These are phyloP conservation scores for Acipenser ruthenus DNA, from an alignment of 2,797 vertebrate species.

Conservation along the genomic window DNA sequence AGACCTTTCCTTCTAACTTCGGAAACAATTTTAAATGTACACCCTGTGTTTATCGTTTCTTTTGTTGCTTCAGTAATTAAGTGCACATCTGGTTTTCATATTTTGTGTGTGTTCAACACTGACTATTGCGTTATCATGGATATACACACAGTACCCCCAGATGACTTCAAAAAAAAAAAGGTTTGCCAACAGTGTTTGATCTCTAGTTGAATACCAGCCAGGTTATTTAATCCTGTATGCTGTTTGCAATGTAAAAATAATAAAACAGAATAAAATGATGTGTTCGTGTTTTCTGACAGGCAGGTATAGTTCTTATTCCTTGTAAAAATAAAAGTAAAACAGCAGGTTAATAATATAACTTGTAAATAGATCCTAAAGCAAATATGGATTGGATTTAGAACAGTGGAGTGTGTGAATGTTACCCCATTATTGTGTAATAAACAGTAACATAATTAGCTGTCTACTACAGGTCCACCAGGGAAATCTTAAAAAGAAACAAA, in stretches of 20 bases:
- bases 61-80: conserved; percentile 31
- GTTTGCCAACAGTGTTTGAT: background rate
- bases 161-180: conserved; percentile 1
- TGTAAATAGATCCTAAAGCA: background rate
- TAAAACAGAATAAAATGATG: conserved; percentile 7
- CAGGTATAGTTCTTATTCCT: background rate
- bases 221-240: conserved; percentile 5
- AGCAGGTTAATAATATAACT: conserved; percentile 12
- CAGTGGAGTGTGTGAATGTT: too few relatives aligned
- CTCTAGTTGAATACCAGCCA: conserved; percentile 7
- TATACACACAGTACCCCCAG: conserved; percentile 3
- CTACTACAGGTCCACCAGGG: too few relatives aligned
- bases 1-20: conserved; percentile 16
- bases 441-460: too few relatives aligned
- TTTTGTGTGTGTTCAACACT: background rate
- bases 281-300: background rate
- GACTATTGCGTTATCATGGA: conserved; percentile 15
- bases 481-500: too few relatives aligned
- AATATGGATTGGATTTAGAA: background rate
- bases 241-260: background rate
- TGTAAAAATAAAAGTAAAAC: conserved; percentile 8
- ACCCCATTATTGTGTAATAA: too few relatives aligned
- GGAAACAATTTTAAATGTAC: conserved; percentile 28
- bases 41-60: conserved; percentile 39
- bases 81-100: conserved; percentile 40